Conservation (phyloP, 2,113 vertebrate genomes). For the Stictonetta naevosa region DNA sequence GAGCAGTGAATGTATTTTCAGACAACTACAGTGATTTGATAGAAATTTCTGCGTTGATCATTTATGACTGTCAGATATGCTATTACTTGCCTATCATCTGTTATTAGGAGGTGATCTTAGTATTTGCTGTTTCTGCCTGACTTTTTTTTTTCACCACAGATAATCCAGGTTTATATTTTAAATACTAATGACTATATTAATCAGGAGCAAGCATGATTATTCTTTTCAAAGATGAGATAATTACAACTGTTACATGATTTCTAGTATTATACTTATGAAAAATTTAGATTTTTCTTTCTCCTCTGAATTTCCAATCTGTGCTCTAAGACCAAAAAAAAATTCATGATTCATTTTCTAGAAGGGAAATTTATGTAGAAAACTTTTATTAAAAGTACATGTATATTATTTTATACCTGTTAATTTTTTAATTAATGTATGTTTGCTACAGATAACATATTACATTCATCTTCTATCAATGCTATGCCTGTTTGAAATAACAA, state of each 20-base stretch:
- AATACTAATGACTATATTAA: neutral
- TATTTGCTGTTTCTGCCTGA: neutral
- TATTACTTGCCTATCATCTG: neutral
- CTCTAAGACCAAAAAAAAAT: neutral
- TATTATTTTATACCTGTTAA: neutral
- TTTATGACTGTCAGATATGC: slow-evolving; percentile 21
- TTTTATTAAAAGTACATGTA: neutral
- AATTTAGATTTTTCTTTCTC: neutral
- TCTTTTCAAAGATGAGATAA: neutral
- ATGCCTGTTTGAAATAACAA: neutral
- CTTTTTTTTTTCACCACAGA: neutral
- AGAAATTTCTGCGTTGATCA: neutral
- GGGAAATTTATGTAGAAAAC: neutral
- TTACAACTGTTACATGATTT: neutral
- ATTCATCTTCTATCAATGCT: neutral
- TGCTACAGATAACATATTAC: neutral
- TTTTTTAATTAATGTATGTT: neutral
- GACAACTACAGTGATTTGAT: neutral
- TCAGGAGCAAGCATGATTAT: neutral
- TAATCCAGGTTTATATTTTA: neutral
- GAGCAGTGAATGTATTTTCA: slow-evolving; percentile 29
- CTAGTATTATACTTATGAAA: neutral
- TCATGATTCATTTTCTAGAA: neutral
- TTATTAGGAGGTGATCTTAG: neutral
- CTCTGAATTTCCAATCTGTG: neutral